Conservation (phyloP, 2,797 vertebrate species). For the Pseudotriccus pelzelni region DNA sequence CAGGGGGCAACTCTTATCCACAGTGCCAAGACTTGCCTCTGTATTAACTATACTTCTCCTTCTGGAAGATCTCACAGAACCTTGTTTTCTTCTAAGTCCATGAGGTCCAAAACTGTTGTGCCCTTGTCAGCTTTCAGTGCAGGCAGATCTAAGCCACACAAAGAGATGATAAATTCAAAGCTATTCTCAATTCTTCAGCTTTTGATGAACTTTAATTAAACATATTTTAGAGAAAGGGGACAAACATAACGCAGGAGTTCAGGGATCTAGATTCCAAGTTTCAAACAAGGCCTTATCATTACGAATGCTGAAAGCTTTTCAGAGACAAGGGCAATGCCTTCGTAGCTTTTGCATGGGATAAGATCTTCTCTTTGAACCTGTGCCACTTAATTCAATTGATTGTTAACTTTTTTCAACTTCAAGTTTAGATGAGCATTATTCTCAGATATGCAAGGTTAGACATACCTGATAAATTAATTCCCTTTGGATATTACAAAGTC, state of each 20-base stretch:
- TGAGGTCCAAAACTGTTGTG: neutral
- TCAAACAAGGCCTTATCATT: neutral
- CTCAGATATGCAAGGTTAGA: slow-evolving; percentile 33
- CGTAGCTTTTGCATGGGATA: neutral
- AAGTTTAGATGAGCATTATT: slow-evolving; percentile 1
- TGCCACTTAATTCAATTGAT: neutral
- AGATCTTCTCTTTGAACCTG: neutral
- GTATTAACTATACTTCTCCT: neutral
- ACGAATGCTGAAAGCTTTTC: neutral
- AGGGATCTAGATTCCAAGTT: neutral
- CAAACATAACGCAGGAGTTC: neutral
- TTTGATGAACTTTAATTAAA: neutral
- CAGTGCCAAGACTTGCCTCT: neutral
- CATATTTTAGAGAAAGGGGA: neutral
- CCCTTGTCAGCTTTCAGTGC: neutral
- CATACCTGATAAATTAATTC: neutral
- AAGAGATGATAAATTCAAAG: neutral
- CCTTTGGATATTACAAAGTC: neutral
- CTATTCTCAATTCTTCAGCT: neutral
- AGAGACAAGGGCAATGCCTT: neutral
- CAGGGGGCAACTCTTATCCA: neutral
- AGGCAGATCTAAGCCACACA: neutral
- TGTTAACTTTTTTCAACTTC: slow-evolving; percentile 6
- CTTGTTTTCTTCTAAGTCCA: neutral
- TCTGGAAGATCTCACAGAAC: neutral